Evolutionary conservation across 35 echinoderm and acorn worm species (phyloP).

Genomic region (Apostichopus parvimensis): DNA sequence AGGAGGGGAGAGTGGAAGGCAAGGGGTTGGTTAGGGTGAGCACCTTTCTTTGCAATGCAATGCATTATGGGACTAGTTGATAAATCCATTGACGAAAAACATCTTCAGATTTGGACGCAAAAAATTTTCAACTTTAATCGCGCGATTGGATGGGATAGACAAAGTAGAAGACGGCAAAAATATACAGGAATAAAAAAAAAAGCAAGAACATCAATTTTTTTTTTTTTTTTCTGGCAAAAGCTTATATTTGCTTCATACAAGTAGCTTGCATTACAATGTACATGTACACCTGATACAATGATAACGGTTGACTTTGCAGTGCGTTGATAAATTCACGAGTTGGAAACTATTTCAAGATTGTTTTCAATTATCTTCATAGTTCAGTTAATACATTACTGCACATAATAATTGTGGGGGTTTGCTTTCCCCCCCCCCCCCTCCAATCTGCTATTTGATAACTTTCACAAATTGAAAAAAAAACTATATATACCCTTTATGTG

Average conservation of each 20-base stretch:
- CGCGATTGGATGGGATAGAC: too few relatives aligned
- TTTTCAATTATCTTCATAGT: not conserved
- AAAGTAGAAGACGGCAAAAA: too few relatives aligned
- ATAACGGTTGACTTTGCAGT: constrained; percentile 29
- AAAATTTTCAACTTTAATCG: too few relatives aligned
- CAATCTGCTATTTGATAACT: too few relatives aligned
- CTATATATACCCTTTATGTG: not conserved
- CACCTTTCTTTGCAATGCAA: too few relatives aligned
- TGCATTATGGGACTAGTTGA: too few relatives aligned
- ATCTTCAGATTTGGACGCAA: too few relatives aligned
- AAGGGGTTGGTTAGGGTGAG: too few relatives aligned
- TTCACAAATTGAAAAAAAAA: too few relatives aligned
- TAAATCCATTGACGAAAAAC: too few relatives aligned
- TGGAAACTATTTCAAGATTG: not conserved
- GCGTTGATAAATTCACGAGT: constrained; percentile 10
- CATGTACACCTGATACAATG: constrained; percentile 38
- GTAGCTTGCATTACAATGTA: constrained; percentile 46
- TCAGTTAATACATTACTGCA: not conserved
- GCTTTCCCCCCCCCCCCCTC: not conserved
- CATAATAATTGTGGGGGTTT: not conserved
- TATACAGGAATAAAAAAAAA: too few relatives aligned
- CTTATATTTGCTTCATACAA: constrained; percentile 41
- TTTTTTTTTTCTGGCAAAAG: constrained; percentile 36
- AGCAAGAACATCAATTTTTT: not conserved
- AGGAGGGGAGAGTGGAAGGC: too few relatives aligned